These are phyloP conservation scores for Ovis canadensis DNA, from an alignment of 2,113 vertebrate species.

Conservation along the genomic window DNA sequence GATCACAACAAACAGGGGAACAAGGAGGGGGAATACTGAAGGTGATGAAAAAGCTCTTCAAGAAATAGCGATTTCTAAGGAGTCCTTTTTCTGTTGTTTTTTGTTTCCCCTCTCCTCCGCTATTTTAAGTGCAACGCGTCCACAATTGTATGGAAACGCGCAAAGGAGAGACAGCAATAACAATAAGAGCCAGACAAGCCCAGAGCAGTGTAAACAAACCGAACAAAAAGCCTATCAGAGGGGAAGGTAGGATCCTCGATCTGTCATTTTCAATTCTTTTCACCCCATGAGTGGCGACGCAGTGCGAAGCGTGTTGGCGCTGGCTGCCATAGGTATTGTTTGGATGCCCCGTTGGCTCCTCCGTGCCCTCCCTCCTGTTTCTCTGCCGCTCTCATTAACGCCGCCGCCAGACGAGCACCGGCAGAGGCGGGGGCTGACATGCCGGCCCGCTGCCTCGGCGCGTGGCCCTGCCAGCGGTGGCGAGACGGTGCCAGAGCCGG, in stretches of 20 bases:
- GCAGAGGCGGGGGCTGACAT: conserved; percentile 42
- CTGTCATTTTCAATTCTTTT: conserved; percentile 59
- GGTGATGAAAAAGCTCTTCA: neutral
- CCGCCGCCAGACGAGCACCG: conserved; percentile 38
- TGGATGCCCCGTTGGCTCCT: conserved; percentile 68
- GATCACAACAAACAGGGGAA: conserved; percentile 52
- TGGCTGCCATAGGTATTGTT: conserved; percentile 42
- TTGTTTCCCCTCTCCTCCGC: neutral
- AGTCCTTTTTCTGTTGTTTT: neutral
- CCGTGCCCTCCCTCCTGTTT: conserved; percentile 35
- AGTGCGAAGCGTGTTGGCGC: conserved; percentile 46
- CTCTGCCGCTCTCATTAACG: conserved; percentile 60
- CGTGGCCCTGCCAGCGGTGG: neutral
- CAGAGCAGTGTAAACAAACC: neutral
- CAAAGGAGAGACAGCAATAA: neutral
- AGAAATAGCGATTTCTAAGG: conserved; percentile 57
- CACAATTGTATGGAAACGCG: neutral
- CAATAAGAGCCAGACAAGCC: neutral
- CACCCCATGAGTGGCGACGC: conserved; percentile 52
- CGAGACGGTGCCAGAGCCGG: neutral
- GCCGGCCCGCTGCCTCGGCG: conserved; percentile 34
- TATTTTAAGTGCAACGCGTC: neutral
- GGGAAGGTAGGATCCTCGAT: conserved; percentile 22
- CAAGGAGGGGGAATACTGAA: neutral
- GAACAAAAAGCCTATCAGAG: neutral